Evolutionary conservation across 2,888 invertebrate genomes (phyloP), one percentile per base, ranked within the genome.

Genomic region (Sphinx pinastri): DNA sequence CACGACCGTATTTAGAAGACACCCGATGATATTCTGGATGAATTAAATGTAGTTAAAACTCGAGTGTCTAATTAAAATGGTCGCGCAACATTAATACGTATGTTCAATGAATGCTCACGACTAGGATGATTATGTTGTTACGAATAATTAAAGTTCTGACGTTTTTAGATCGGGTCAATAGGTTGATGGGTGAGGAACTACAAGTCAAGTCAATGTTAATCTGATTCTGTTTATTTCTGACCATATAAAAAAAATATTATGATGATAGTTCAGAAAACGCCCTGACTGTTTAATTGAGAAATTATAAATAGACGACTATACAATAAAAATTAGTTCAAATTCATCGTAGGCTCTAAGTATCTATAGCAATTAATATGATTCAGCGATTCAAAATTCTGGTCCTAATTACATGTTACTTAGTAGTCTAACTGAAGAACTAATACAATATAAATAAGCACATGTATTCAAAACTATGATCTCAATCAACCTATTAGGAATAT

Each of bases 81-180:
- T 75, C 75, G 71, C 71, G 71, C 73, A 76, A 73, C 80, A 79
- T 79, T 81, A 81, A 66, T 71, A 66, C 68, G 54, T 68, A 86
- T 88, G 86, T 87, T 89, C 88, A 87, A 86, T 88, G 89, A 91
- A 88, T 88, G 86, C 87, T 92, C 90, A 92, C 89, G 91, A 89
- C 88, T 86, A 78, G 76, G 82, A 90, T 87, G 89, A 93, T 93
- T 92, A 93, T 87, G 91, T 90, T 92, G 93, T 92, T 89, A 88
- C 84, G 85, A 89, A 88, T 89, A 92, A 93, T 93, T 92, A 93
- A 89, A 88, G 84, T 83, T 85, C 84, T 87, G 92, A 92, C 91
- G 80, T 89, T 89, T 92, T 86, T 81, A 83, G 90, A 89, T 86
- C 88, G 77, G 81, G 79, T 80, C 80, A 83, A 82, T 80, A 77